Evolutionary conservation across 2,113 vertebrate species (phyloP).

Genomic region (Mandrillus leucophaeus): DNA sequence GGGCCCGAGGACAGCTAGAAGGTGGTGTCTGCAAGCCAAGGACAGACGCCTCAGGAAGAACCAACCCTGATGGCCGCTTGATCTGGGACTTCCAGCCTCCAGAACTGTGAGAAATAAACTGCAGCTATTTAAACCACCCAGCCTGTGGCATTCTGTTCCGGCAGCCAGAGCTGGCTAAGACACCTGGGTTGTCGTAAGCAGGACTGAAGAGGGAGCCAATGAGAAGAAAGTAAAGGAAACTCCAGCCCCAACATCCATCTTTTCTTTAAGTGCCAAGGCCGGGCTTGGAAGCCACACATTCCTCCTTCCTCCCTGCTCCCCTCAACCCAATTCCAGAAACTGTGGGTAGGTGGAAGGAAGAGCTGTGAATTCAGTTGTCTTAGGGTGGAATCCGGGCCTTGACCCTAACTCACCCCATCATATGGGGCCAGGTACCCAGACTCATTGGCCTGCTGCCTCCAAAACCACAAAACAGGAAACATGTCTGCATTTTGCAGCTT

Average conservation of each 20-base stretch:
- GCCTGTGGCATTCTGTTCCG: not conserved
- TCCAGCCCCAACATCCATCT: not conserved
- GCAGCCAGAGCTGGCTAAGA: not conserved
- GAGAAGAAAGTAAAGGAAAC: too few species aligned
- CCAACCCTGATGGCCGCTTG: rapidly evolving
- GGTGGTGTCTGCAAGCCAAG: too few species aligned
- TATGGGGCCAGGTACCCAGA: rapidly evolving
- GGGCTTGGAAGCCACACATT: not conserved
- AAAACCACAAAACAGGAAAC: not conserved
- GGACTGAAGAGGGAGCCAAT: not conserved
- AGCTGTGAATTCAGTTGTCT: not conserved
- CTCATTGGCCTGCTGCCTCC: not conserved
- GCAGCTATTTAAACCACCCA: not conserved
- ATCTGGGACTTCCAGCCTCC: not conserved
- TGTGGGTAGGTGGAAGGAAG: not conserved
- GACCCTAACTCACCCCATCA: not conserved
- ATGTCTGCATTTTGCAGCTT: rapidly evolving
- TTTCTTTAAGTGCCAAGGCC: not conserved
- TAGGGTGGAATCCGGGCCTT: rapidly evolving
- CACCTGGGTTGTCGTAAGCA: too few species aligned
- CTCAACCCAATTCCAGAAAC: not conserved
- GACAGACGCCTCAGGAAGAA: too few species aligned
- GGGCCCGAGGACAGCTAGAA: too few species aligned
- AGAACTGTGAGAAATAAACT: not conserved
- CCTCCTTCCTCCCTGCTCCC: too few species aligned